Conservation (phyloP, 2,888 invertebrate genomes). For the Apamea epomidion region DNA sequence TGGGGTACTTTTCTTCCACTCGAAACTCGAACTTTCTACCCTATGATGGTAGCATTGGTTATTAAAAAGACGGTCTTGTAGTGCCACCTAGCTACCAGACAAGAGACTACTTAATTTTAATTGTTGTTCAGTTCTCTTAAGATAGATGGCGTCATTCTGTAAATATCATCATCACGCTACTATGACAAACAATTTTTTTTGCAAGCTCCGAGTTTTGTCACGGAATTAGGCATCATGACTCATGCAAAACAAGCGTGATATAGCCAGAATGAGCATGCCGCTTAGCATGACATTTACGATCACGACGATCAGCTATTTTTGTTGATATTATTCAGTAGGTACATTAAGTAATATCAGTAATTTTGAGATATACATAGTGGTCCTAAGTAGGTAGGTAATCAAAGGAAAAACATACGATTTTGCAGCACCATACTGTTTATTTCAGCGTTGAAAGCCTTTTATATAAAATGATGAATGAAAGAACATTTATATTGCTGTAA, state of each 20-base stretch:
- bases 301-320: neutral
- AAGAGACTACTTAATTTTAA: neutral
- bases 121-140: neutral
- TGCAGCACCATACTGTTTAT: conserved; percentile 55
- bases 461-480: conserved; percentile 36
- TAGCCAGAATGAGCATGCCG: neutral
- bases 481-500: conserved; percentile 21
- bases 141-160: conserved; percentile 34
- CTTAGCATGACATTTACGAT: conserved; percentile 13
- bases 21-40: neutral
- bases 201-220: neutral
- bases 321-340: neutral
- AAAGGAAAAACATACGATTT: conserved; percentile 8
- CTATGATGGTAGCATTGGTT: neutral
- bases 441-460: conserved; percentile 32
- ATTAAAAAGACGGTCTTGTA: neutral
- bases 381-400: neutral
- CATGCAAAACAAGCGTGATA: neutral
- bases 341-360: neutral
- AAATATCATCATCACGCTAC: neutral
- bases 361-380: neutral
- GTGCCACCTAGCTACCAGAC: conserved; percentile 5
- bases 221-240: conserved; percentile 13
- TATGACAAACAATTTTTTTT: conserved; percentile 30
- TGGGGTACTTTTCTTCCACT: neutral